phyloP scores from a whole-genome alignment of 2,797 vertebrate species.

The Eurystomus glaucurus region DNA sequence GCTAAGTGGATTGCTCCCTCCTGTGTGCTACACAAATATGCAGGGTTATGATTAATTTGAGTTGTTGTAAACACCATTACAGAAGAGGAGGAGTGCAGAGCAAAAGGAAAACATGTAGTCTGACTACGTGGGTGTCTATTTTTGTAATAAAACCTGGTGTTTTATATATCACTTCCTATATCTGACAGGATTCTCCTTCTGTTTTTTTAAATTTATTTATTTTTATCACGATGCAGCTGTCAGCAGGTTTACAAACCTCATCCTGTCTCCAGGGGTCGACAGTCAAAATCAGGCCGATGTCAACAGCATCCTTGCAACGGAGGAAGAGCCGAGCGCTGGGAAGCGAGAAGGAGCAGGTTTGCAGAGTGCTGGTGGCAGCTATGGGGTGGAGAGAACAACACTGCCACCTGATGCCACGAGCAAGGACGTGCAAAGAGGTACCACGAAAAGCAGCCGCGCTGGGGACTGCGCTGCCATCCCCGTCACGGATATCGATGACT shows the following conservation, averaged over 20 bases:
- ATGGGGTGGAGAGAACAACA: neutral
- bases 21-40: neutral
- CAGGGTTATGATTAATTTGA: slow-evolving; percentile 16
- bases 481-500: slow-evolving; percentile 81
- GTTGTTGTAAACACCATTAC: slow-evolving; percentile 35
- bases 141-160: neutral
- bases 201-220: neutral
- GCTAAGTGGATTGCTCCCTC: slow-evolving; percentile 9
- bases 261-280: slow-evolving; percentile 80
- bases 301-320: neutral
- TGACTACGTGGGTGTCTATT: neutral
- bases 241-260: slow-evolving; percentile 84
- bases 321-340: slow-evolving; percentile 19
- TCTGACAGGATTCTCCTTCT: neutral
- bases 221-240: slow-evolving; percentile 82
- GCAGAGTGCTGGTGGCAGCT: neutral
- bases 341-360: slow-evolving; percentile 21
- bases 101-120: neutral
- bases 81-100: neutral
- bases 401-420: neutral
- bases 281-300: slow-evolving; percentile 57
- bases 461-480: slow-evolving; percentile 65
- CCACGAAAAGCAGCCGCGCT: neutral
- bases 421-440: neutral
- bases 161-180: neutral